phyloP scores from a whole-genome alignment of 1,140 invertebrate genomes.

The Pomacea maculata region DNA sequence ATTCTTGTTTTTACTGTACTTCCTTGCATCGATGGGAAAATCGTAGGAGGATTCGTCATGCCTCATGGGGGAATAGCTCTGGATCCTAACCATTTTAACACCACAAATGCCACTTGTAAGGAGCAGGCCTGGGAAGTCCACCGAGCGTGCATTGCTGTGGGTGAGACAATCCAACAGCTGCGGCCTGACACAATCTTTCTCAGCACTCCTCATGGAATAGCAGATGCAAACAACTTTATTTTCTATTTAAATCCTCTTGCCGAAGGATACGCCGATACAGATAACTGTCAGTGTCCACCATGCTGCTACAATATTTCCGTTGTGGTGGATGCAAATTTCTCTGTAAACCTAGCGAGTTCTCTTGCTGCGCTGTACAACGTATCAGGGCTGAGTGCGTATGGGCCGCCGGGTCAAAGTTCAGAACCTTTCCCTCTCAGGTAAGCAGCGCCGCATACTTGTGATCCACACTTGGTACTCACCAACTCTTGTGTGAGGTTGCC shows the following conservation, averaged over 20 bases:
- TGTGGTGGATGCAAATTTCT: slow-evolving; percentile 26
- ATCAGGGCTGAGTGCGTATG: slow-evolving; percentile 41
- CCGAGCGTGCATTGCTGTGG: slow-evolving; percentile 28
- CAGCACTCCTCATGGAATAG: slow-evolving; percentile 45
- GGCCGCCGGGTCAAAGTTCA: slow-evolving; percentile 36
- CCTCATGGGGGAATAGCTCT: slow-evolving; percentile 47
- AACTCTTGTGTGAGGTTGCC: not conserved
- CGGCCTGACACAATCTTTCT: slow-evolving; percentile 40
- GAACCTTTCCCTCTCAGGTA: slow-evolving; percentile 44
- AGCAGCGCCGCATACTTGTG: not conserved
- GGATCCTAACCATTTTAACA: slow-evolving; percentile 40
- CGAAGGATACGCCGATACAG: slow-evolving; percentile 38
- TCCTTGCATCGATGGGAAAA: slow-evolving; percentile 2
- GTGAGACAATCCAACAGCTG: slow-evolving; percentile 25
- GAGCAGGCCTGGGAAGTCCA: slow-evolving; percentile 38
- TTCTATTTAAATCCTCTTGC: slow-evolving; percentile 43
- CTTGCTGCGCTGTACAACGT: slow-evolving; percentile 27
- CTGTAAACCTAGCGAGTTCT: slow-evolving; percentile 18
- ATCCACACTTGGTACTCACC: too few relatives aligned
- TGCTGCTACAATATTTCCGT: slow-evolving; percentile 38
- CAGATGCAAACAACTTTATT: slow-evolving; percentile 39
- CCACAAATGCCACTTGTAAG: slow-evolving; percentile 39
- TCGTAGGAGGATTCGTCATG: slow-evolving; percentile 33
- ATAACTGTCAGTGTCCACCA: slow-evolving; percentile 45
- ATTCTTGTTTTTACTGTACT: not conserved